These are phyloP conservation scores for Callopanchax toddi DNA, from an alignment of 2,113 vertebrate genomes.

Conservation along the genomic window DNA sequence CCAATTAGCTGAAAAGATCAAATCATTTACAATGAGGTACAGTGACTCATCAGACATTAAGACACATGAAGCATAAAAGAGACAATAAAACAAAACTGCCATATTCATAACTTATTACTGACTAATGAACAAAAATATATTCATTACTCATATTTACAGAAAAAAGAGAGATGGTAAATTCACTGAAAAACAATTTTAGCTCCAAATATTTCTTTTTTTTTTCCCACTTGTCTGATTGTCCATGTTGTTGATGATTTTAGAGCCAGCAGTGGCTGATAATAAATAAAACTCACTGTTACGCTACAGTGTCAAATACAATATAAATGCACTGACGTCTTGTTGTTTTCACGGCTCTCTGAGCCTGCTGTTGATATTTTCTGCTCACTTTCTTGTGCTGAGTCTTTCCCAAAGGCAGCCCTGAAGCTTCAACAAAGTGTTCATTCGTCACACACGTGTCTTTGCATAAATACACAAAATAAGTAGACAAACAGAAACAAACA, in stretches of 20 bases:
- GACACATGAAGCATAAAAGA: conserved; percentile 72
- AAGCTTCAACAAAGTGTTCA: conserved; percentile 96
- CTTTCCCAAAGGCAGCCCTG: conserved; percentile 85
- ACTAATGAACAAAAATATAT: conserved; percentile 97
- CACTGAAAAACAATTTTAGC: conserved; percentile 69
- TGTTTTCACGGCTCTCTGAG: conserved; percentile 82
- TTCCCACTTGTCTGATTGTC: conserved; percentile 88
- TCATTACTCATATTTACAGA: conserved; percentile 99
- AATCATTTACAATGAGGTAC: conserved; percentile 89
- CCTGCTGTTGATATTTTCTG: conserved; percentile 80
- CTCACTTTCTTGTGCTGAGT: conserved; percentile 69
- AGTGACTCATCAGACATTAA: conserved; percentile 87
- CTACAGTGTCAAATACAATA: conserved; percentile 86
- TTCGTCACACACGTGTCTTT: conserved; percentile 92
- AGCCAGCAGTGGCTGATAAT: conserved; percentile 96
- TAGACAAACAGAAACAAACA: conserved; percentile 83
- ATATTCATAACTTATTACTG: conserved; percentile 92
- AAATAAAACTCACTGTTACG: conserved; percentile 90
- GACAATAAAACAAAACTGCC: conserved; percentile 76
- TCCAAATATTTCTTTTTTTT: conserved; percentile 74
- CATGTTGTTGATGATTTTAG: conserved; percentile 88
- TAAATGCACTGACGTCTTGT: conserved; percentile 79
- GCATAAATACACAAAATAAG: conserved; percentile 99
- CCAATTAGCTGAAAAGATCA: conserved; percentile 79
- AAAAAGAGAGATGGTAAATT: conserved; percentile 92